Evolutionary conservation across 2,113 vertebrate species (phyloP).

Genomic region (Suricata suricatta): DNA sequence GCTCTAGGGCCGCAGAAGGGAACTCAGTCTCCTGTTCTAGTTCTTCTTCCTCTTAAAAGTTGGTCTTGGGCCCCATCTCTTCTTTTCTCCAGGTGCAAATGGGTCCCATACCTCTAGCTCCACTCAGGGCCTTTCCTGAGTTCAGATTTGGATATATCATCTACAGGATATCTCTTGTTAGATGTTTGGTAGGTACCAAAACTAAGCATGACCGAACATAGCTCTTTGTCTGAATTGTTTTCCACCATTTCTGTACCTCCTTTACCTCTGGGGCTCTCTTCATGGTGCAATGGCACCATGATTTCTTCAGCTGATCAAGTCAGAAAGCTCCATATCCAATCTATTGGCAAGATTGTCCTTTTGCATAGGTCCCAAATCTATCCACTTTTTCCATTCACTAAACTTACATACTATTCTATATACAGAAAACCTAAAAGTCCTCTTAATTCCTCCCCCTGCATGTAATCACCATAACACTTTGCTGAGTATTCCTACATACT

Average conservation of each 20-base stretch:
- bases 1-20: neutral
- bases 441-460: neutral
- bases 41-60: neutral
- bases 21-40: neutral
- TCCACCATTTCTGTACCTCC: neutral
- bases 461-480: neutral
- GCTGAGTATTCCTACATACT: neutral
- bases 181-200: neutral
- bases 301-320: neutral
- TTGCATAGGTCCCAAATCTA: neutral
- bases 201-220: slow-evolving; percentile 16
- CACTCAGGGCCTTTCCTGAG: neutral
- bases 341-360: neutral
- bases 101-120: neutral
- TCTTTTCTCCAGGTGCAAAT: neutral
- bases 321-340: neutral
- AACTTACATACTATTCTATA: neutral
- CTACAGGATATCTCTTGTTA: neutral
- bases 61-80: neutral
- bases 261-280: neutral
- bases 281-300: neutral
- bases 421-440: neutral
- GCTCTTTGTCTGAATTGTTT: neutral
- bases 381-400: neutral
- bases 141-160: neutral